These are phyloP conservation scores for Meiosimyza platycephala DNA, from an alignment of 2,888 invertebrate genomes.

Conservation along the genomic window DNA sequence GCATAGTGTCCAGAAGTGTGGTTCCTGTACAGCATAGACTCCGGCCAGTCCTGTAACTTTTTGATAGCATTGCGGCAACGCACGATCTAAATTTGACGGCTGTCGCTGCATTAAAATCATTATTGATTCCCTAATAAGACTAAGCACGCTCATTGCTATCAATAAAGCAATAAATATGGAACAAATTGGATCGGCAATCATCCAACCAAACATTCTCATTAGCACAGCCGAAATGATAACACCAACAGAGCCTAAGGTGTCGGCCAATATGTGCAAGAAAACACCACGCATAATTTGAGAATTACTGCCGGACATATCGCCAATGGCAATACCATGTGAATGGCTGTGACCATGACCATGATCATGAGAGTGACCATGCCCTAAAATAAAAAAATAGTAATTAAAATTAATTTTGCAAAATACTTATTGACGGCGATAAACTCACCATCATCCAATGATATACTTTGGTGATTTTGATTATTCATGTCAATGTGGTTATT, in stretches of 20 bases:
- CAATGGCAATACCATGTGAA: slow-evolving; percentile 47
- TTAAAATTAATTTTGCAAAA: background rate
- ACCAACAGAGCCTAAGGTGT: slow-evolving; percentile 95
- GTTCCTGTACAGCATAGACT: slow-evolving; percentile 95
- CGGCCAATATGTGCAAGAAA: slow-evolving; percentile 95
- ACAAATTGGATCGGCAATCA: slow-evolving; percentile 98
- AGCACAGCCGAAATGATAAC: slow-evolving; percentile 94
- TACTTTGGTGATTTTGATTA: slow-evolving; percentile 65
- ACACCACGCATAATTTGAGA: slow-evolving; percentile 96
- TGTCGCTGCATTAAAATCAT: slow-evolving; percentile 95
- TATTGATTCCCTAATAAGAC: slow-evolving; percentile 87
- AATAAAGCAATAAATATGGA: slow-evolving; percentile 95
- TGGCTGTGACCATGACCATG: slow-evolving; percentile 61
- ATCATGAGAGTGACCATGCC: slow-evolving; percentile 53
- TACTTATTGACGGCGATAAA: background rate
- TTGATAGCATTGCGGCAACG: slow-evolving; percentile 88
- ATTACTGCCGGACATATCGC: slow-evolving; percentile 70
- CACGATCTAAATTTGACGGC: slow-evolving; percentile 83
- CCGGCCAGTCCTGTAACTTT: slow-evolving; percentile 91
- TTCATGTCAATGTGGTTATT: slow-evolving; percentile 56
- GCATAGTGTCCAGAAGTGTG: slow-evolving; percentile 98
- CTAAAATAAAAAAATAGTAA: slow-evolving; percentile 36
- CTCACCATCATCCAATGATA: slow-evolving; percentile 68
- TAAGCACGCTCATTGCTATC: slow-evolving; percentile 88
- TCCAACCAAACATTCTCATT: slow-evolving; percentile 97